Evolutionary conservation across 2,797 vertebrate species (phyloP), one percentile per base, ranked within the genome.

Genomic region (Betta splendens): DNA sequence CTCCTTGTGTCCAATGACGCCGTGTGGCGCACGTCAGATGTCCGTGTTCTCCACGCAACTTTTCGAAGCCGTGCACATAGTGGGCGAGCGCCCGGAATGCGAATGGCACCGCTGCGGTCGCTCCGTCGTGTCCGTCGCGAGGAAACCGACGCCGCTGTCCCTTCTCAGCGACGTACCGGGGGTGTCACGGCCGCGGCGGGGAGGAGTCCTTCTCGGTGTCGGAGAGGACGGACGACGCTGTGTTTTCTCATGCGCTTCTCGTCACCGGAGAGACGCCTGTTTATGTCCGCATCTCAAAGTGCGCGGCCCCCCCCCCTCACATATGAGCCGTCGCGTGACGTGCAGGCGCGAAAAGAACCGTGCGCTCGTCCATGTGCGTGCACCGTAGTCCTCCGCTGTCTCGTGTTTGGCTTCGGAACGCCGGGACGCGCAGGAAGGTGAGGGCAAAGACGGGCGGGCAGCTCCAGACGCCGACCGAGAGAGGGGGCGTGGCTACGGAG

Each of bases 401-500:
- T 70, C 81, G 81, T 87, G 89, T 92, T 90, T 73, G 87, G 88
- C 84, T 89, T 71, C 77, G 39, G 32, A 57, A 73, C 61, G 71
- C 80, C 68, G 64, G 88, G 85, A 77, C 72, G 50, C 74, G 52
- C 48, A 72, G 72, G 71, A 82, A 88, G 79, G 87, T 81, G 81
- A 81, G 85, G 84, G 87, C 74, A 67, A 47, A 37, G 21, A 12
- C 23, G 77, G 59, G 75, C 90, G 90, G 87, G 91, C 72, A 86
- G 82, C 83, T 80, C 48, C 92, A 90, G 81, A 92, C 90, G 87
- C 85, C 66, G 84, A 83, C 81, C 80, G 85, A 71, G 80, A 64
- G 77, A 87, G 87, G 85, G 87, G 84, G 87, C 88, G 89, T 81
- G 85, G 88, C 89, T 88, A 88, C 87, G 79, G 73, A 64, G 81